Evolutionary conservation across 2,113 vertebrate genomes (phyloP).

Genomic region (Nesogale talazaci): DNA sequence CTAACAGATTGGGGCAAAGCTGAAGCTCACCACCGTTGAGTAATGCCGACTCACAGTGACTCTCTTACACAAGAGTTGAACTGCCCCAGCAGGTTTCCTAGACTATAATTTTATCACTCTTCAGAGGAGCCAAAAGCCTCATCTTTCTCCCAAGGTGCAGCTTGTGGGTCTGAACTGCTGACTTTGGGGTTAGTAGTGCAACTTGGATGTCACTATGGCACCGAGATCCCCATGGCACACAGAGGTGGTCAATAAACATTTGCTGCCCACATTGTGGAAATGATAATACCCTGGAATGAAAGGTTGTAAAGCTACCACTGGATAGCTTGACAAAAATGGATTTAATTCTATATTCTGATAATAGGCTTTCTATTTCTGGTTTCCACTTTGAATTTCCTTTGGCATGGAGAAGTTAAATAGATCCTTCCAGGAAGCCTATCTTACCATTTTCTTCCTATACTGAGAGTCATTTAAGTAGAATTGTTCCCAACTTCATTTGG

Average conservation of each 20-base stretch:
- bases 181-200: no score
- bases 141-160: no score
- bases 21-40: no score
- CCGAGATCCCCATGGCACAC: background rate
- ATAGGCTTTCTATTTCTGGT: background rate
- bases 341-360: slow-evolving; percentile 17
- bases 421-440: background rate
- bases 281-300: background rate
- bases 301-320: background rate
- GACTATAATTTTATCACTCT: no score
- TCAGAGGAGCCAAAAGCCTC: no score
- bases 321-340: slow-evolving; percentile 13
- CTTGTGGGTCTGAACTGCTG: no score
- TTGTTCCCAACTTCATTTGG: slow-evolving; percentile 49
- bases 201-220: no score
- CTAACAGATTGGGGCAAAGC: background rate
- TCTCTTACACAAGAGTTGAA: no score
- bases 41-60: no score
- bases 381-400: slow-evolving; percentile 40
- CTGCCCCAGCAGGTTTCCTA: no score
- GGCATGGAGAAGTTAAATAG: background rate
- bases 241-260: background rate
- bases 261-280: background rate
- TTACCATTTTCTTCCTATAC: background rate
- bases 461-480: background rate